Base-by-base conservation (phyloP, 2,113 vertebrate species). In the Forbesichthys papilliferus region DNA sequence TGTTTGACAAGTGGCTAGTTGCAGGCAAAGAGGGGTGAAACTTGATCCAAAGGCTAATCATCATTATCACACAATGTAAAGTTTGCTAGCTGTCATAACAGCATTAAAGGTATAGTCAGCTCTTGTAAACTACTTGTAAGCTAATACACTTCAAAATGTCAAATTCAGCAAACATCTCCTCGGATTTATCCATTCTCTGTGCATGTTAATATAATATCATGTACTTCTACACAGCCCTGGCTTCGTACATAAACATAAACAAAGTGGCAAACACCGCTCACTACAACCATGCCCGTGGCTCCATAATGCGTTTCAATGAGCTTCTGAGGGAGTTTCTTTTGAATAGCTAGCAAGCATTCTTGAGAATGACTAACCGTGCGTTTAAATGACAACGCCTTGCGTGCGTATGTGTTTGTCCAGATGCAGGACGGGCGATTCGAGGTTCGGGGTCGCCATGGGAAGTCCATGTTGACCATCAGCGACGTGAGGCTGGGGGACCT, bases 381-480 rank as follows among this genome's bases (percentile, higher is more conserved):
- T 48, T 14, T 36, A 10, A 46, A 53, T 16, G 20, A 5, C 16
- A 33, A 18, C 3, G 11, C 2, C 46, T 6, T 27, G 20, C 13
- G 12, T 66, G 9, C 9, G 14, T 69, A 48, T 73, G 60, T 83
- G 58, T 76, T 16, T 74, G 48, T 78, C 80, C 91, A 99, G 98
- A 97, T 94, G 85, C 88, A 89, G 66, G 95, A 98, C 8, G 95
- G 95, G n/a, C 94, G 95, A 3, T 94, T 98, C 18, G 96, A 98
- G 82, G 96, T 97, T 66, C 93, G 92, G 69, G 96, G 96, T 7
- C 95, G 94, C 27, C 93, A 90, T 53, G 96, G 96, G 46, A 96
- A 94, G 77, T 99, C 97, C 0, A 93, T 94, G 74, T 80, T 99
- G 92, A 94, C 94, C 54, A 96, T 99, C 81, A 94, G 90, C 78